A percentile compares a stretch with the other conserved stretches of the same genome.
These are phyloP conservation scores for Cerceris rybyensis DNA, from an alignment of 2,888 invertebrate species.

Conservation along the genomic window DNA sequence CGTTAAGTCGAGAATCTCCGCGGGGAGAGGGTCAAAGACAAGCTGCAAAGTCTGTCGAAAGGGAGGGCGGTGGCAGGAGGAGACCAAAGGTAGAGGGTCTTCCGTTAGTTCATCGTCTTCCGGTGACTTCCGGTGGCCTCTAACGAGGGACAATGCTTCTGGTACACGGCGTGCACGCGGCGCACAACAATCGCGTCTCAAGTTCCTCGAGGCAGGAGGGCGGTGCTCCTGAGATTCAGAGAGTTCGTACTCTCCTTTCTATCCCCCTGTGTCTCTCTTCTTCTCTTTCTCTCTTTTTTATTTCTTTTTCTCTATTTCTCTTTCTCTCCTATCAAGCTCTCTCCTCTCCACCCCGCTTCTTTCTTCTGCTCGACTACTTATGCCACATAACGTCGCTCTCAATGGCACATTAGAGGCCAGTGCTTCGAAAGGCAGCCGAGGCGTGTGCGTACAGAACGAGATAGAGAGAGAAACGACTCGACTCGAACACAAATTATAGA, in stretches of 20 bases:
- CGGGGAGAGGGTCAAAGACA: conserved; percentile 64
- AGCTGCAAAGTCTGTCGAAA: conserved; percentile 69
- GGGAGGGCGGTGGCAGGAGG: conserved; percentile 42
- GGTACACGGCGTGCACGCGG: conserved; percentile 76
- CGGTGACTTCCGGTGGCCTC: conserved; percentile 81
- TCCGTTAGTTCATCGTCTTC: conserved; percentile 81
- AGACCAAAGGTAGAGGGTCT: conserved; percentile 70
- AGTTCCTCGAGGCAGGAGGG: conserved; percentile 80
- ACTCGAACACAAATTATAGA: conserved; percentile 80
- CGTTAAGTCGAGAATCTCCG: conserved; percentile 68
- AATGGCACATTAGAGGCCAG: conserved; percentile 75
- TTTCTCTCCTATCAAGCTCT: conserved; percentile 22
- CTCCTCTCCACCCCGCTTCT: conserved; percentile 42
- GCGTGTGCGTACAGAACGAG: conserved; percentile 64
- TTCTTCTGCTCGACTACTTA: conserved; percentile 65
- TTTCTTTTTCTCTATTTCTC: too few relatives aligned
- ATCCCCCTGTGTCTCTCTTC: conserved; percentile 20
- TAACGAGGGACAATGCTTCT: conserved; percentile 72
- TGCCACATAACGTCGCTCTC: conserved; percentile 64
- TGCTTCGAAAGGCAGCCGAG: conserved; percentile 69
- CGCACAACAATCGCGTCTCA: conserved; percentile 81
- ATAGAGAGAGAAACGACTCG: conserved; percentile 56
- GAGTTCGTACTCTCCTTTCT: conserved; percentile 29
- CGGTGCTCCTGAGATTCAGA: conserved; percentile 67
- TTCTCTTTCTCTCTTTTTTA: conserved; percentile 5